These are phyloP conservation scores for Lordiphosa andalusiaca DNA, from an alignment of 2,888 invertebrate genomes.

Conservation along the genomic window DNA sequence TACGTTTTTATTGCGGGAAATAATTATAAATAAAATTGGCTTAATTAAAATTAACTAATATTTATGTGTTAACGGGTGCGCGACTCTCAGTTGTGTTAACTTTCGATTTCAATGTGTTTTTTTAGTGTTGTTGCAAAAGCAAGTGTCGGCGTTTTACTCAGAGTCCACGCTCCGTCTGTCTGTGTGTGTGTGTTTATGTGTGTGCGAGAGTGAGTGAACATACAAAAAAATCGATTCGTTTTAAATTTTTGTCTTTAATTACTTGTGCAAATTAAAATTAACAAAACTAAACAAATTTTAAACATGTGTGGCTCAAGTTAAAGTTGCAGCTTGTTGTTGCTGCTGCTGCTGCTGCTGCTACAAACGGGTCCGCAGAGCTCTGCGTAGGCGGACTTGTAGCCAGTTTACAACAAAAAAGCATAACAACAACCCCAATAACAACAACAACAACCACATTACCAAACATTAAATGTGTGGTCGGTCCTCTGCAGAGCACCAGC, in stretches of 20 bases:
- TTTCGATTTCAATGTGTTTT: neutral
- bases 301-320: conserved; percentile 41
- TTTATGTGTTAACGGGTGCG: neutral
- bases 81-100: neutral
- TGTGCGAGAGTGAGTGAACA: conserved; percentile 30
- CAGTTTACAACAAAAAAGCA: conserved; percentile 21
- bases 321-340: conserved; percentile 8
- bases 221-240: conserved; percentile 61
- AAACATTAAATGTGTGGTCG: too few relatives aligned
- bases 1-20: conserved; percentile 23
- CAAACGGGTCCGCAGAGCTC: conserved; percentile 44
- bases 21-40: neutral
- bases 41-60: too few relatives aligned
- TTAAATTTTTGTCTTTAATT: conserved; percentile 57
- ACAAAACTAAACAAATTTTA: conserved; percentile 7
- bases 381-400: conserved; percentile 65
- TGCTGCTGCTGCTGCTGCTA: conserved; percentile 26
- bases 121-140: conserved; percentile 12
- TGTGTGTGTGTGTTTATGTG: conserved; percentile 19
- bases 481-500: too few relatives aligned
- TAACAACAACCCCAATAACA: conserved; percentile 27
- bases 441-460: conserved; percentile 21
- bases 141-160: conserved; percentile 65
- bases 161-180: conserved; percentile 28
- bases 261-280: conserved; percentile 17